phyloP scores from a whole-genome alignment of 2,888 invertebrate genomes.

The Amphipyra berbera region DNA sequence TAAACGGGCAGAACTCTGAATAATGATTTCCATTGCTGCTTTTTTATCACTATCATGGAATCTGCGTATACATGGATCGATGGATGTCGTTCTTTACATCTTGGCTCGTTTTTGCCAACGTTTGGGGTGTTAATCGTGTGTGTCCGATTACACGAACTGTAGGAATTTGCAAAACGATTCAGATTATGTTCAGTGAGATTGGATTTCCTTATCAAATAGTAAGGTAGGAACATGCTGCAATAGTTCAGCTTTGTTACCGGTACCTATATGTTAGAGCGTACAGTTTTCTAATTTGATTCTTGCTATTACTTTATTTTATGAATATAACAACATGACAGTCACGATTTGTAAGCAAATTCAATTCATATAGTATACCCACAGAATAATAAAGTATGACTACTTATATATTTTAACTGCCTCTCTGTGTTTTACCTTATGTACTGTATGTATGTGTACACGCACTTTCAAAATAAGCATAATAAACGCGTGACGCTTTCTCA shows the following conservation, averaged over 20 bases:
- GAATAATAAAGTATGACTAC: too few species aligned
- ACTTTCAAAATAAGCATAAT: slow-evolving; percentile 10
- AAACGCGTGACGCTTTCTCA: slow-evolving; percentile 7
- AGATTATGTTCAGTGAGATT: slow-evolving; percentile 30
- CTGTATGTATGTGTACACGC: neutral
- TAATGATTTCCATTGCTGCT: slow-evolving; percentile 1
- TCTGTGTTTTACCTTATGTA: neutral
- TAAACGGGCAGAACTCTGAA: neutral
- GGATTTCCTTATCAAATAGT: slow-evolving; percentile 41
- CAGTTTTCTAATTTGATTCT: slow-evolving; percentile 20
- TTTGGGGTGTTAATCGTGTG: slow-evolving; percentile 23
- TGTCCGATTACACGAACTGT: slow-evolving; percentile 29
- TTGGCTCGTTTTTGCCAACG: slow-evolving; percentile 1
- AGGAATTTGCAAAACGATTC: slow-evolving; percentile 34
- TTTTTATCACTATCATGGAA: neutral
- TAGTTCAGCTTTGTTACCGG: slow-evolving; percentile 9
- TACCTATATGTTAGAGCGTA: neutral
- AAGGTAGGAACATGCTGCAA: slow-evolving; percentile 6
- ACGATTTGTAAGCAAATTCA: too few species aligned
- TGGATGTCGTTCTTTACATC: slow-evolving; percentile 6
- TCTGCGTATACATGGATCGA: neutral
- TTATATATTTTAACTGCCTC: neutral
- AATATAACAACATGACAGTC: too few species aligned
- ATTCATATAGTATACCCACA: too few species aligned
- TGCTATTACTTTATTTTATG: neutral